phyloP scores from a whole-genome alignment of 1,140 invertebrate genomes.

The Oryctes rhinoceros region DNA sequence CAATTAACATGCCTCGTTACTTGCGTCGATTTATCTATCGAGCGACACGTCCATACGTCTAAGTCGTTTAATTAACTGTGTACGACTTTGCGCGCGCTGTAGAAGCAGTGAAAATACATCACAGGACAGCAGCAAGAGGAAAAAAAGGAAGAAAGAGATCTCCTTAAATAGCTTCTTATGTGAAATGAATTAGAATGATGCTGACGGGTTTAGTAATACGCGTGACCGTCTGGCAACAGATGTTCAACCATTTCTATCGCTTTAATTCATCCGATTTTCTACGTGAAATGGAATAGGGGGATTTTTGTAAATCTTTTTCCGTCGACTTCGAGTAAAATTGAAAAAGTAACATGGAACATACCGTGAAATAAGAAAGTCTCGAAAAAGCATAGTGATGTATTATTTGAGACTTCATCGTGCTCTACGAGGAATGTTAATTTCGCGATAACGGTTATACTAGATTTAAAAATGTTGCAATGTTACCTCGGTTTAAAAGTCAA shows the following conservation, averaged over 20 bases:
- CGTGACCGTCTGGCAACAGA: not conserved
- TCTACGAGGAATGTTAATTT: too few species aligned
- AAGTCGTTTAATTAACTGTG: slow-evolving; percentile 31
- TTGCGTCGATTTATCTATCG: not conserved
- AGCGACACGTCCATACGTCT: slow-evolving; percentile 8
- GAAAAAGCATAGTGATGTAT: too few species aligned
- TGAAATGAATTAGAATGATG: slow-evolving; percentile 15
- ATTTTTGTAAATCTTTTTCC: too few species aligned
- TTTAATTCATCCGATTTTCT: not conserved
- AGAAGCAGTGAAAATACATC: not conserved
- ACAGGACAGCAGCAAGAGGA: not conserved
- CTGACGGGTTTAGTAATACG: slow-evolving; percentile 10
- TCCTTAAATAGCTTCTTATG: slow-evolving; percentile 10
- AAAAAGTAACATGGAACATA: too few species aligned
- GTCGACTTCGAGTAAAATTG: too few species aligned
- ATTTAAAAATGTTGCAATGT: too few species aligned
- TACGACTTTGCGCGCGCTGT: not conserved
- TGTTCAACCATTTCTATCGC: not conserved
- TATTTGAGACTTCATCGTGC: too few species aligned
- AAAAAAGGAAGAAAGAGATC: not conserved
- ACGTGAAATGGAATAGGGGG: too few species aligned
- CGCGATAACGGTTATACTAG: too few species aligned
- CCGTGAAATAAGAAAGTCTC: too few species aligned
- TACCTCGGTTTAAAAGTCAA: too few species aligned
- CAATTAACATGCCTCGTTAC: slow-evolving; percentile 36